These are phyloP conservation scores for Hassar affinis DNA, from an alignment of 2,113 vertebrate genomes.

Conservation along the genomic window DNA sequence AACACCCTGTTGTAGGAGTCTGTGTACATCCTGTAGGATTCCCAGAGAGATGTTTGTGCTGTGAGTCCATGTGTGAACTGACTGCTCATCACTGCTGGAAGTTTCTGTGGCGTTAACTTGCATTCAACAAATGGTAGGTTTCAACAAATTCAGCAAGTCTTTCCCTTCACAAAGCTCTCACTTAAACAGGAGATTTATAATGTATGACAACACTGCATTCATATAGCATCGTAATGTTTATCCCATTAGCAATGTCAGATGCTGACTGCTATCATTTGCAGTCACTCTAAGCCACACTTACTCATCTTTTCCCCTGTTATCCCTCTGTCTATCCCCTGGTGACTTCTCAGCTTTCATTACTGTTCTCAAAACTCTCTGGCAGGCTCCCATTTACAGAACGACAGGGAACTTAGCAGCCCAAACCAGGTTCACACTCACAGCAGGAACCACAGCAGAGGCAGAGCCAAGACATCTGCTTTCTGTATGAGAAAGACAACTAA, in stretches of 20 bases:
- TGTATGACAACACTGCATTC: background rate
- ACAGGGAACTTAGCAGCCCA: constrained; percentile 34
- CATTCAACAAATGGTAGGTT: too few species aligned
- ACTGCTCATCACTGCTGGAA: background rate
- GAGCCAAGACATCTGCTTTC: constrained; percentile 64
- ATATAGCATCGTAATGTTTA: background rate
- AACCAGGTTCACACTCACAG: constrained; percentile 31
- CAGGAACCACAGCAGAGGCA: constrained; percentile 22
- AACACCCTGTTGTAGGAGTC: background rate
- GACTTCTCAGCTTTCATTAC: constrained; percentile 40
- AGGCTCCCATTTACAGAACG: constrained; percentile 31
- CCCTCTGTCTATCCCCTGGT: constrained; percentile 20
- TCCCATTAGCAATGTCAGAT: background rate
- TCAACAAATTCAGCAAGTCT: background rate
- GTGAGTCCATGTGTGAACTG: background rate
- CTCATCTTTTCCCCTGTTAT: background rate
- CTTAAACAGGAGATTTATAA: background rate
- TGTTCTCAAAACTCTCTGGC: constrained; percentile 22
- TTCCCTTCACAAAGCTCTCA: background rate
- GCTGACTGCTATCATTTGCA: constrained; percentile 1
- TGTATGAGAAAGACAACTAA: constrained; percentile 50
- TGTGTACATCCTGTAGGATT: background rate
- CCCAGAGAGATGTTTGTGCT: background rate
- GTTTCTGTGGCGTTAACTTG: background rate
- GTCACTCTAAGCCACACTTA: background rate